Evolutionary conservation across 2,797 vertebrate species (phyloP).

Genomic region (Lithobates sylvaticus): DNA sequence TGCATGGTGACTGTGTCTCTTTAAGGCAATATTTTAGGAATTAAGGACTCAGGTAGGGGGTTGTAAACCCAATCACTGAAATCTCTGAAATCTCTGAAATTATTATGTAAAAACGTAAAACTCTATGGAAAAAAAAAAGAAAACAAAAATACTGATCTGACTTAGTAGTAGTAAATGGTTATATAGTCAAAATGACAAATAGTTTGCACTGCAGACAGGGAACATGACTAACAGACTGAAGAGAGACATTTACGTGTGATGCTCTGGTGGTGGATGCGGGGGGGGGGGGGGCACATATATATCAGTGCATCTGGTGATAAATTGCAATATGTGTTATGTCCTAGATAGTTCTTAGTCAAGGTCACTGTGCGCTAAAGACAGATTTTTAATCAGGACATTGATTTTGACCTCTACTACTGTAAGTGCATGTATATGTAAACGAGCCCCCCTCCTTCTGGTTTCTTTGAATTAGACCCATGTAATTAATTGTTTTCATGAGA

Average conservation of each 20-base stretch:
- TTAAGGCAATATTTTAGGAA: no score
- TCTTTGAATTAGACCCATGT: neutral
- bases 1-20: no score
- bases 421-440: neutral
- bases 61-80: no score
- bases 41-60: no score
- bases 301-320: neutral
- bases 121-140: no score
- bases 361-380: conserved; percentile 7
- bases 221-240: conserved; percentile 14
- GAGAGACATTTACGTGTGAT: neutral
- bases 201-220: neutral
- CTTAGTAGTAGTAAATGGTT: neutral
- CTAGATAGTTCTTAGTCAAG: neutral
- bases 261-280: neutral
- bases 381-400: conserved; percentile 24
- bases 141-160: neutral
- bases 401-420: conserved; percentile 14
- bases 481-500: neutral
- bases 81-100: no score
- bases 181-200: neutral
- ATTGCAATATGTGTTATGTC: conserved; percentile 1
- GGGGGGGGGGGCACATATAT: neutral
- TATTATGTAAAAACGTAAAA: no score
- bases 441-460: neutral